Percentiles rank a stretch among this genome's conserved stretches.
phyloP scores from a whole-genome alignment of 1,140 invertebrate species.

The Limonius californicus region DNA sequence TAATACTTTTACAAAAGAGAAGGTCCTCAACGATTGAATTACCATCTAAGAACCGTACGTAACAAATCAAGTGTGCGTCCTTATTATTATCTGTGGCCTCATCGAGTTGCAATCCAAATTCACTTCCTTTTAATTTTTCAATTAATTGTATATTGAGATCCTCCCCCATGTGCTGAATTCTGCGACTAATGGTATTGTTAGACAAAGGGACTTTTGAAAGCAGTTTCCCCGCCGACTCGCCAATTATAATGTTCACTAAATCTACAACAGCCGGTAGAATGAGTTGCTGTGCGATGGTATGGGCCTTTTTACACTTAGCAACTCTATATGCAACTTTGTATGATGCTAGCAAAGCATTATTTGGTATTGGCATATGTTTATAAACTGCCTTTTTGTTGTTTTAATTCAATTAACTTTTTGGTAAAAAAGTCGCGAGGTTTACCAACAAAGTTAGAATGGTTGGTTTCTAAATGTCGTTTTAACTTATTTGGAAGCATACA shows the following conservation, averaged over 20 bases:
- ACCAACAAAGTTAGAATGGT: slow-evolving; percentile 2
- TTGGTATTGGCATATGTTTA: background rate
- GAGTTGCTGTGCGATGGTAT: slow-evolving; percentile 43
- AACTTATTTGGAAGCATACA: slow-evolving; percentile 5
- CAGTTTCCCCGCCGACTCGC: slow-evolving; percentile 22
- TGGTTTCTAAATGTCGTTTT: too few relatives aligned
- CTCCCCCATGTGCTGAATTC: slow-evolving; percentile 17
- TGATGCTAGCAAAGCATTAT: slow-evolving; percentile 33
- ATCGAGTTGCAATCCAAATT: slow-evolving; percentile 15
- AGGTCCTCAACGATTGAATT: too few relatives aligned
- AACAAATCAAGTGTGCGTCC: background rate
- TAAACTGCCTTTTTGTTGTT: background rate
- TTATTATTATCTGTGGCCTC: slow-evolving; percentile 17
- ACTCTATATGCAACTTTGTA: slow-evolving; percentile 35
- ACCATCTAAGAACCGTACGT: background rate
- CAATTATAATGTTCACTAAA: slow-evolving; percentile 40
- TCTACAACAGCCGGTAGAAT: slow-evolving; percentile 41
- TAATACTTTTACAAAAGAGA: background rate
- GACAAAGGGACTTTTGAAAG: slow-evolving; percentile 6
- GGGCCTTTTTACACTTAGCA: slow-evolving; percentile 43
- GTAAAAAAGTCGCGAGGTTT: too few relatives aligned
- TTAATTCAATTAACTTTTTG: slow-evolving; percentile 9
- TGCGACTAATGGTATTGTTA: slow-evolving; percentile 15
- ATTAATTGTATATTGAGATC: slow-evolving; percentile 12
- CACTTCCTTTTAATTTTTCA: background rate